These are phyloP conservation scores for Andrena chrysosceles DNA, from an alignment of 2,888 invertebrate species.

Conservation along the genomic window DNA sequence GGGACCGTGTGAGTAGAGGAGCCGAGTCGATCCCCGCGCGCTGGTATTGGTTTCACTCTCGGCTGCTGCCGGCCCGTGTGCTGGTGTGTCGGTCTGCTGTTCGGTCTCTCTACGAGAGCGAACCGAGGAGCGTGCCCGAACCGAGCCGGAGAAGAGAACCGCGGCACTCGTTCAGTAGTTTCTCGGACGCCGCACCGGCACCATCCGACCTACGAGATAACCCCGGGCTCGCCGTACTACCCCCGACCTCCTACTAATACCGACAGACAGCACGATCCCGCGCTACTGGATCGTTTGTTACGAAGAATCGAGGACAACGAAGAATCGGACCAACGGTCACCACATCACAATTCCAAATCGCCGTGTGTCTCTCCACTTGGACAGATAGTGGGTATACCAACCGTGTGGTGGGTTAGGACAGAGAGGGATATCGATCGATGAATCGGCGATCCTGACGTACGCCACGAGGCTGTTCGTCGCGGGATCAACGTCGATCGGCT, in stretches of 20 bases:
- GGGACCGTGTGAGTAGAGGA: conserved; percentile 73
- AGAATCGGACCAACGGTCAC: conserved; percentile 7
- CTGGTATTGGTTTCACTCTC: conserved; percentile 79
- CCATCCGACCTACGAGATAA: conserved; percentile 81
- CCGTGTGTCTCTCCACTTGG: not conserved
- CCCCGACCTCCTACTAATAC: conserved; percentile 61
- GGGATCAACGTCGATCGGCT: not conserved
- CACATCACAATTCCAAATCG: not conserved
- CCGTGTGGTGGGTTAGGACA: no score
- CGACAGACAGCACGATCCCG: conserved; percentile 46
- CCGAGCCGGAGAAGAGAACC: conserved; percentile 82
- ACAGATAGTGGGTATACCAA: not conserved
- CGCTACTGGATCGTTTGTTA: conserved; percentile 28
- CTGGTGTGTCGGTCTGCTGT: conserved; percentile 73
- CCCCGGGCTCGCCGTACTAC: conserved; percentile 65
- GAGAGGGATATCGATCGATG: no score
- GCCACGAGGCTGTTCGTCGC: no score
- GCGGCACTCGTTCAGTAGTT: conserved; percentile 84
- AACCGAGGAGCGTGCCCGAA: conserved; percentile 79
- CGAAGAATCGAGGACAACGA: conserved; percentile 22
- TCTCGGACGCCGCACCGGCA: conserved; percentile 84
- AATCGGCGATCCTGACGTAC: not conserved
- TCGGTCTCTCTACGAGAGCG: conserved; percentile 78
- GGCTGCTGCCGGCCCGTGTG: conserved; percentile 75
- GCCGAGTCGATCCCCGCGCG: conserved; percentile 74